These are phyloP conservation scores for Caradrina clavipalpis DNA, from an alignment of 2,888 invertebrate species.

Conservation along the genomic window DNA sequence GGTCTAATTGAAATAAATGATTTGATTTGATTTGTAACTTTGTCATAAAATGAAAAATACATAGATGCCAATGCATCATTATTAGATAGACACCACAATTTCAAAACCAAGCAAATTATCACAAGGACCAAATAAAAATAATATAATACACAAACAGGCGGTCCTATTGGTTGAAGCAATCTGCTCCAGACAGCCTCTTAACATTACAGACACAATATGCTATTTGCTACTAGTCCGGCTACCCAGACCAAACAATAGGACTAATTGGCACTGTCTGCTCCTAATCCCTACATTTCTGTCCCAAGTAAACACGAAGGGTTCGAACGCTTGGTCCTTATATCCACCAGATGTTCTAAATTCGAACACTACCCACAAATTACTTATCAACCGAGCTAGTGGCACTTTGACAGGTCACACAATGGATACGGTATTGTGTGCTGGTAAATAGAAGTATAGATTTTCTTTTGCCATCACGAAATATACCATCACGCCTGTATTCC, in stretches of 20 bases:
- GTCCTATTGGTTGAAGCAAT: conserved; percentile 25
- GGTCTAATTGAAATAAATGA: too few species aligned
- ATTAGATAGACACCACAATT: background rate
- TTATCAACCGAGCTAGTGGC: conserved; percentile 5
- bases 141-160: background rate
- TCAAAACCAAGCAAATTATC: background rate
- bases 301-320: conserved; percentile 33
- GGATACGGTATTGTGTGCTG: background rate
- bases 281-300: conserved; percentile 17
- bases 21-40: too few species aligned
- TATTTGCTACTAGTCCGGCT: conserved; percentile 5
- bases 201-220: conserved; percentile 1
- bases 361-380: conserved; percentile 23
- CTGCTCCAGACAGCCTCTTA: conserved; percentile 17
- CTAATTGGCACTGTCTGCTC: conserved; percentile 40
- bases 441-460: background rate
- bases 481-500: too few species aligned
- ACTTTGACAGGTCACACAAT: conserved; percentile 10
- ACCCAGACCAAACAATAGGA: conserved; percentile 22
- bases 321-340: conserved; percentile 18
- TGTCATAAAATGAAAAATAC: too few species aligned
- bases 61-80: too few species aligned
- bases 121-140: background rate
- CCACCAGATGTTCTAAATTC: conserved; percentile 13
- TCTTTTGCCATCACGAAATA: too few species aligned